Conservation (phyloP, 2,888 invertebrate species). For the Caenorhabditis virilis region DNA sequence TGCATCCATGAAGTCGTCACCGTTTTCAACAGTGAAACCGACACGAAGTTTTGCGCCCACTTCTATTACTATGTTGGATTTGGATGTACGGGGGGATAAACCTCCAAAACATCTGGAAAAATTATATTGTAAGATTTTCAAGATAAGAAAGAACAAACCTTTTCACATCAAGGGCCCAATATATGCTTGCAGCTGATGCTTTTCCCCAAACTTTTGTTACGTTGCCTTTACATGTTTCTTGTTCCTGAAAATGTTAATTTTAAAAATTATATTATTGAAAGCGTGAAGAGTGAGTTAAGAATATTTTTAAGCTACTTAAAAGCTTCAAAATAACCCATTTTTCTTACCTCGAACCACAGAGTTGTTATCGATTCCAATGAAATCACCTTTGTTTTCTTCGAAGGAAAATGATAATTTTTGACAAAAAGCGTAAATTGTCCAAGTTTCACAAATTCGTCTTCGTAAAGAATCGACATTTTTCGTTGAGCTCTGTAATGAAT, state of each 20-base stretch:
- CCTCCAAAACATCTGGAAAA: constrained; percentile 35
- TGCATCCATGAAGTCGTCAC: constrained; percentile 54
- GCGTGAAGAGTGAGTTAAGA: too few species aligned
- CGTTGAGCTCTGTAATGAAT: too few species aligned
- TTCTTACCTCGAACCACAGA: constrained; percentile 46
- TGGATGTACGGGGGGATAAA: constrained; percentile 16
- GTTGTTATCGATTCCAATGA: constrained; percentile 37
- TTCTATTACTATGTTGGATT: constrained; percentile 50
- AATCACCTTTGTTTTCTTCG: constrained; percentile 35
- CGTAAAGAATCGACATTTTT: constrained; percentile 45
- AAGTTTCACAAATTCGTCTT: constrained; percentile 51
- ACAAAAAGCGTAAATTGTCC: constrained; percentile 42
- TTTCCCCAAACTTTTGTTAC: constrained; percentile 52
- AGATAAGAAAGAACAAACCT: too few species aligned
- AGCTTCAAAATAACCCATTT: background rate
- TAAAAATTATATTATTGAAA: background rate
- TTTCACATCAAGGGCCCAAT: constrained; percentile 55
- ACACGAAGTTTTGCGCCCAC: constrained; percentile 41
- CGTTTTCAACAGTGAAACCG: constrained; percentile 52
- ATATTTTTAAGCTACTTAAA: too few species aligned
- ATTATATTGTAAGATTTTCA: too few species aligned
- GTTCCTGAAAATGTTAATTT: constrained; percentile 38
- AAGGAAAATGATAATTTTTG: constrained; percentile 52
- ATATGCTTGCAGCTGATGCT: constrained; percentile 39
- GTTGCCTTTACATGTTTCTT: constrained; percentile 37